phyloP scores from a whole-genome alignment of 2,888 invertebrate genomes.

The Lasioglossum oenotherae region DNA sequence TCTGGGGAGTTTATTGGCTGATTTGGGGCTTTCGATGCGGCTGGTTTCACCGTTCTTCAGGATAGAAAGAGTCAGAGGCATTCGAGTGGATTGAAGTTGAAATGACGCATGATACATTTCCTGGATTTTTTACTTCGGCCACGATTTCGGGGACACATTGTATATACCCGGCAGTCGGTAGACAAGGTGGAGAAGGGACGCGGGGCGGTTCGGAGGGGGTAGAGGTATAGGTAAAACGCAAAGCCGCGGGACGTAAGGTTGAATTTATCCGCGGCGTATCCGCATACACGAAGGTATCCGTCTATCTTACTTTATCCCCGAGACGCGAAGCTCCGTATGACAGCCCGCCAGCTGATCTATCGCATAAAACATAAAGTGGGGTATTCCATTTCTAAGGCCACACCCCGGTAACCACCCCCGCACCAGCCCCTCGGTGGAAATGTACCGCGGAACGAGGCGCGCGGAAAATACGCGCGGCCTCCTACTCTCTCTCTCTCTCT shows the following conservation, averaged over 20 bases:
- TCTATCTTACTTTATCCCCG: conserved; percentile 84
- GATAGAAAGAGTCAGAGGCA: background rate
- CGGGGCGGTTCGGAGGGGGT: conserved; percentile 11
- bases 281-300: conserved; percentile 80
- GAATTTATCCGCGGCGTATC: conserved; percentile 82
- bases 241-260: conserved; percentile 81
- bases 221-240: conserved; percentile 78
- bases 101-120: too few species aligned
- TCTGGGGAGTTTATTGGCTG: background rate
- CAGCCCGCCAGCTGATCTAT: conserved; percentile 84
- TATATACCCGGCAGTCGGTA: conserved; percentile 46
- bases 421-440: conserved; percentile 72
- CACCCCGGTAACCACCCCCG: conserved; percentile 58
- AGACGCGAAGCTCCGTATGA: conserved; percentile 81
- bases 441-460: conserved; percentile 78
- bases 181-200: conserved; percentile 10
- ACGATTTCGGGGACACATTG: background rate
- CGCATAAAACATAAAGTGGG: conserved; percentile 84
- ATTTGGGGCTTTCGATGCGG: background rate
- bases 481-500: background rate
- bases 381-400: conserved; percentile 83
- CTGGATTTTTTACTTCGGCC: background rate
- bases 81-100: background rate
- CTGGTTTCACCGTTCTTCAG: background rate
- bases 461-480: conserved; percentile 61